Evolutionary conservation across 1,140 invertebrate genomes (phyloP), one percentile per base, ranked within the genome.

Genomic region (Leptoteleia sp.): DNA sequence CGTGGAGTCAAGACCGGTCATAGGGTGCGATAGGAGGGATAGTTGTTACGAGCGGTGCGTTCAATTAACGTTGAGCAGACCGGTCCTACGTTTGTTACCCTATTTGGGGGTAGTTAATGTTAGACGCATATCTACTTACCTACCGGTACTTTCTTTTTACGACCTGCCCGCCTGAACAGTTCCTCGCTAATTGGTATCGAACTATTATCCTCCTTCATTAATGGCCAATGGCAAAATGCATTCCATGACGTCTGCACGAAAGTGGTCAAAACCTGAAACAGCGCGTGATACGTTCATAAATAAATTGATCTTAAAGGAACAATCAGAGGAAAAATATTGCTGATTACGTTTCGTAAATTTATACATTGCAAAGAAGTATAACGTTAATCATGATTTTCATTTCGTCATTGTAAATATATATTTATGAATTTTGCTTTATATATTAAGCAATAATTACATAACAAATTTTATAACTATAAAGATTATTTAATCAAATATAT

Each of bases 171-270:
- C 81, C 45, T 62, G 61, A 83, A 77, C 83, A 84, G 84, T 87
- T 88, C 82, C 81, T 84, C 82, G 82, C 86, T 89, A 89, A 89
- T 89, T 89, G 88, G 85, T 88, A 89, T 89, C 85, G 87, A 88
- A 89, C 89, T 88, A 85, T 88, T 89, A 89, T 85, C 88, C 68
- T 70, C 77, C 73, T 75, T 79, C 79, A 81, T 81, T 81, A 81
- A 81, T 78, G 76, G 62, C 67, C 48, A 64, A 55, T 38, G 31
- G 17, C 38, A 65, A 40, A 65, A 16, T 33, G 52, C 61, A 45
- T 37, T 71, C 16, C 42, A 62, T 72, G 55, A 59, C 38, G 70
- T 79, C 71, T 80, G 71, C 71, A 72, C 65, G 65, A 72, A 80
- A 76, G 40, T 62, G 29, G 61, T 55, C n/a, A n/a, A 35, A 37